Conservation (phyloP, 2,113 vertebrate genomes). For the Lampris megalopsis region DNA sequence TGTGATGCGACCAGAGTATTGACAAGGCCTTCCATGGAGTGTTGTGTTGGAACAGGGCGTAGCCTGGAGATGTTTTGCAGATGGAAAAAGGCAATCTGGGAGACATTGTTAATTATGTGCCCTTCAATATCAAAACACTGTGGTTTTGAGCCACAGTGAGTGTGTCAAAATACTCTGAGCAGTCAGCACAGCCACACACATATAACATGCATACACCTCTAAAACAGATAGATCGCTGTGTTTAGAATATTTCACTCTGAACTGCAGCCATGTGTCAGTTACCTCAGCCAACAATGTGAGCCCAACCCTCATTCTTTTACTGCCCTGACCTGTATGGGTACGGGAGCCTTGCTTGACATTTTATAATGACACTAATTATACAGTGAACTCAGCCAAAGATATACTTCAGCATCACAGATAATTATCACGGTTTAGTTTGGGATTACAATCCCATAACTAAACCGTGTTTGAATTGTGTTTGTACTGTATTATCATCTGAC, state of each 20-base stretch:
- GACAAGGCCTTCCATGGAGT: too few species aligned
- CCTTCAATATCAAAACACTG: slow-evolving; percentile 3
- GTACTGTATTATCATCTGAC: not conserved
- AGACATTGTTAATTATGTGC: not conserved
- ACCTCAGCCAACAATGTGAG: not conserved
- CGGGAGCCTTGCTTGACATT: not conserved
- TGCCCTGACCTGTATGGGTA: slow-evolving; percentile 6
- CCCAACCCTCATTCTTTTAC: slow-evolving; percentile 1
- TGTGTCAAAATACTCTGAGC: slow-evolving; percentile 20
- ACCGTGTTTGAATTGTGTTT: not conserved
- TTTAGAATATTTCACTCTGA: not conserved
- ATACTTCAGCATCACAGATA: not conserved
- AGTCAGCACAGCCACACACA: slow-evolving; percentile 41
- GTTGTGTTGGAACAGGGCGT: too few species aligned
- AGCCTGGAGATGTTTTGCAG: too few species aligned
- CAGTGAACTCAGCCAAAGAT: not conserved
- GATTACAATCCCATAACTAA: not conserved
- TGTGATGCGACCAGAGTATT: too few species aligned
- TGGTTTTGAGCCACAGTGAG: not conserved
- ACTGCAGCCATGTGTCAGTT: not conserved
- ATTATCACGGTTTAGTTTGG: not conserved
- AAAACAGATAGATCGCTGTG: too few species aligned
- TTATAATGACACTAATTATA: slow-evolving; percentile 5
- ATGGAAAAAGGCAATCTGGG: too few species aligned
- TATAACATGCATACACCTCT: slow-evolving; percentile 12